These are phyloP conservation scores for Lemur catta DNA, from an alignment of 2,797 vertebrate species.

Conservation along the genomic window DNA sequence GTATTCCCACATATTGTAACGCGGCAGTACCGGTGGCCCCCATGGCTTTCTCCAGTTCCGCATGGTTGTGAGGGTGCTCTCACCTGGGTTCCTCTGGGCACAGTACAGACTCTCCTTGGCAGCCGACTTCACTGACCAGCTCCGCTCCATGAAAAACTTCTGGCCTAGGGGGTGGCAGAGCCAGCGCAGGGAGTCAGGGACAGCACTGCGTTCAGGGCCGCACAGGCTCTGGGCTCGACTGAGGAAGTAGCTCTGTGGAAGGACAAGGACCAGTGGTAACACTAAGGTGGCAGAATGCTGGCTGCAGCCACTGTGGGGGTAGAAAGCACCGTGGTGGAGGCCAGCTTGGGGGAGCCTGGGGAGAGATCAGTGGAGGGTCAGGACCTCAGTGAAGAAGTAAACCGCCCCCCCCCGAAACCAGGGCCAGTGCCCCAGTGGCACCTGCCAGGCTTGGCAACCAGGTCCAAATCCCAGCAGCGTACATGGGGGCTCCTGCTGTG, in stretches of 20 bases:
- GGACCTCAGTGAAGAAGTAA: background rate
- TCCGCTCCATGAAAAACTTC: constrained; percentile 96
- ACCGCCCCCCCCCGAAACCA: too few relatives aligned
- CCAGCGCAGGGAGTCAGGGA: constrained; percentile 94
- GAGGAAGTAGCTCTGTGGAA: constrained; percentile 91
- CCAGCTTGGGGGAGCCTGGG: background rate
- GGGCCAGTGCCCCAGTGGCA: background rate
- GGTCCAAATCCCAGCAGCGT: background rate
- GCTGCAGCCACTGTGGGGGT: background rate
- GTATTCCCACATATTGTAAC: rapidly evolving
- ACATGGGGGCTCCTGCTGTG: rapidly evolving
- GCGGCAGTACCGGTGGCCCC: background rate
- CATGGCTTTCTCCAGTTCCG: rapidly evolving
- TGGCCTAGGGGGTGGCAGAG: constrained; percentile 95
- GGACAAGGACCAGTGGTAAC: constrained; percentile 37
- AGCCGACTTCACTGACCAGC: constrained; percentile 94
- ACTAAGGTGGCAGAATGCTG: background rate
- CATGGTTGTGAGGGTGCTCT: background rate
- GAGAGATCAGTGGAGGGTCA: background rate
- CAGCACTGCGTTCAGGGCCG: constrained; percentile 87
- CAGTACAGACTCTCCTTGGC: constrained; percentile 91
- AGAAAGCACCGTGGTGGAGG: background rate
- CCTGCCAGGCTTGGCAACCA: background rate
- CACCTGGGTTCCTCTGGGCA: constrained; percentile 93
- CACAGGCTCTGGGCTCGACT: constrained; percentile 90